These are phyloP conservation scores for Xiphias gladius DNA, from an alignment of 2,113 vertebrate species.

Conservation along the genomic window DNA sequence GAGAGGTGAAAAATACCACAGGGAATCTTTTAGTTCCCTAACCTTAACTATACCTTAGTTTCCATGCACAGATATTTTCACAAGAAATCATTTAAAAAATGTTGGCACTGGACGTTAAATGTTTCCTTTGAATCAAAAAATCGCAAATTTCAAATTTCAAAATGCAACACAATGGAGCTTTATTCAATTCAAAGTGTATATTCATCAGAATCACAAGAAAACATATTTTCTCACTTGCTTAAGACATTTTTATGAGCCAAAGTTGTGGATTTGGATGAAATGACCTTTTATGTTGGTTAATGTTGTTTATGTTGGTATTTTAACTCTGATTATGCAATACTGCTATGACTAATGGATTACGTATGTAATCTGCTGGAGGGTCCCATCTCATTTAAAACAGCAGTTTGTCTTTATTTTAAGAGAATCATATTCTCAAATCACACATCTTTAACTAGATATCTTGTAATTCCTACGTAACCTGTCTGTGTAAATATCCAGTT, in stretches of 20 bases:
- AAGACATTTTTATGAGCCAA: neutral
- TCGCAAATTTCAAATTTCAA: no score
- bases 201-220: neutral
- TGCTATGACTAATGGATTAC: neutral
- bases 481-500: conserved; percentile 25
- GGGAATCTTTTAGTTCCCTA: no score
- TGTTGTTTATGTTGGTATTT: no score
- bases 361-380: neutral
- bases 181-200: neutral
- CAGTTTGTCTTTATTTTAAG: neutral
- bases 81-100: no score
- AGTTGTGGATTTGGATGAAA: neutral
- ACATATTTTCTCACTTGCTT: neutral
- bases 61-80: no score
- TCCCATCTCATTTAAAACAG: neutral
- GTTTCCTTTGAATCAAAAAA: no score
- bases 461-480: neutral
- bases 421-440: neutral
- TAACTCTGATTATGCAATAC: neutral
- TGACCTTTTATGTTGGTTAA: neutral
- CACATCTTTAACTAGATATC: conserved; percentile 14
- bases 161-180: no score
- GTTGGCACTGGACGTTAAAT: no score
- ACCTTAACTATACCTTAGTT: neutral
- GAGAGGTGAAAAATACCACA: no score